phyloP scores from a whole-genome alignment of 1,140 invertebrate species.

The Zaprionus capensis region DNA sequence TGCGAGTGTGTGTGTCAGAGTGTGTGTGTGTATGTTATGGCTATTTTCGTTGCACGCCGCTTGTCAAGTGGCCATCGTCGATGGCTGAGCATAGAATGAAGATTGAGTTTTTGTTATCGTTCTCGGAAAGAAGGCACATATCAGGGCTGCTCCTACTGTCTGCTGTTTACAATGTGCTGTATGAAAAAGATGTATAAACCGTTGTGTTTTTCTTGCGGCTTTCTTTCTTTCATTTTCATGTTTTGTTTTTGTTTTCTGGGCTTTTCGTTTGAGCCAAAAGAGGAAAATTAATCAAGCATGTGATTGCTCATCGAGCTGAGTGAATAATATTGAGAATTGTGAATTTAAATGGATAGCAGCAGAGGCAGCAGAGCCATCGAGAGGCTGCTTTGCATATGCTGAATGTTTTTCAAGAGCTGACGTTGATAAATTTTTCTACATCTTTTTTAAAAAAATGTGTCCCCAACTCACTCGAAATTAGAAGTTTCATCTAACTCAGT shows the following conservation, averaged over 20 bases:
- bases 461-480: not conserved
- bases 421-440: not conserved
- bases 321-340: conserved; percentile 24
- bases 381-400: not conserved
- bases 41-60: conserved; percentile 39
- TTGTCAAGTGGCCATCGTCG: conserved; percentile 27
- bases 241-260: conserved; percentile 8
- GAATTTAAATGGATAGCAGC: conserved; percentile 22
- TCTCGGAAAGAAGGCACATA: conserved; percentile 12
- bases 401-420: not conserved
- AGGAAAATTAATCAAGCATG: conserved; percentile 42
- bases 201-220: not conserved
- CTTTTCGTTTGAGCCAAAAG: conserved; percentile 14
- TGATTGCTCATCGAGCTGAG: conserved; percentile 43
- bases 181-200: not conserved
- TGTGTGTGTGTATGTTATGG: conserved; percentile 28
- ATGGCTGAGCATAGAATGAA: conserved; percentile 29
- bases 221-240: conserved; percentile 8
- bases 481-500: not conserved
- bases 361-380: not conserved
- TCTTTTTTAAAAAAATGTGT: not conserved
- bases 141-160: too few species aligned
- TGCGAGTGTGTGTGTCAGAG: conserved; percentile 21
- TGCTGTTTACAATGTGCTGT: conserved; percentile 17
- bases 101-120: conserved; percentile 49